A percentile compares a stretch with the other conserved stretches of the same genome.
phyloP scores from a whole-genome alignment of 30 jellyfish, hydroid and myxozoan genomes.

The Nemopilema nomurai region DNA sequence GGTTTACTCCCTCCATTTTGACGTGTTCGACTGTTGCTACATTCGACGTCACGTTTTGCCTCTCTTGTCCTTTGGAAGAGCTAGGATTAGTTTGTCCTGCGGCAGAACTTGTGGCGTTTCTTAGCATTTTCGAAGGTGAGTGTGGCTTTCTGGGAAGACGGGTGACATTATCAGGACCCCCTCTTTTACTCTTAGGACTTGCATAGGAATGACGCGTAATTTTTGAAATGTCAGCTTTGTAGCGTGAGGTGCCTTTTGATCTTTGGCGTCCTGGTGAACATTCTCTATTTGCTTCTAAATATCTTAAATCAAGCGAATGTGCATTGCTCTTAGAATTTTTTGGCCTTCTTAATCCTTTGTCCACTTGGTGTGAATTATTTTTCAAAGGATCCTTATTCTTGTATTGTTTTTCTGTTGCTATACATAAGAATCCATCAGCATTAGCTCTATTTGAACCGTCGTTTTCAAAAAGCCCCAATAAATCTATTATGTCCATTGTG shows the following conservation, averaged over 20 bases:
- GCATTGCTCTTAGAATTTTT: too few relatives aligned
- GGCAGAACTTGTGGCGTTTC: neutral
- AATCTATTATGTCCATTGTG: neutral
- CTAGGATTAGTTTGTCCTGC: neutral
- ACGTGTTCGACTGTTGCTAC: neutral
- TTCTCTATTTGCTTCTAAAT: neutral
- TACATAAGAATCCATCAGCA: neutral
- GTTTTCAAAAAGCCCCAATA: neutral
- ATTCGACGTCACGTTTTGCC: neutral
- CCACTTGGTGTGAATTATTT: neutral
- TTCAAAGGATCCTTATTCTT: too few relatives aligned
- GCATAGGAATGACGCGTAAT: neutral
- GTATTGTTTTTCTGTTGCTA: neutral
- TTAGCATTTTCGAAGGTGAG: neutral
- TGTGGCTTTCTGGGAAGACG: neutral
- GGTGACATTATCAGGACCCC: neutral
- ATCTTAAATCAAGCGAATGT: neutral
- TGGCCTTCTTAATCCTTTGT: too few relatives aligned
- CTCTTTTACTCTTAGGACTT: neutral
- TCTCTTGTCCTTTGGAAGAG: neutral
- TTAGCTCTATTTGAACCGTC: neutral
- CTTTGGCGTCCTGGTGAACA: neutral
- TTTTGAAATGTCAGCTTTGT: neutral
- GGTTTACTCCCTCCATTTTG: neutral
- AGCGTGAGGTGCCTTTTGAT: neutral